Conservation (phyloP, 2,113 vertebrate genomes). For the Strix uralensis region DNA sequence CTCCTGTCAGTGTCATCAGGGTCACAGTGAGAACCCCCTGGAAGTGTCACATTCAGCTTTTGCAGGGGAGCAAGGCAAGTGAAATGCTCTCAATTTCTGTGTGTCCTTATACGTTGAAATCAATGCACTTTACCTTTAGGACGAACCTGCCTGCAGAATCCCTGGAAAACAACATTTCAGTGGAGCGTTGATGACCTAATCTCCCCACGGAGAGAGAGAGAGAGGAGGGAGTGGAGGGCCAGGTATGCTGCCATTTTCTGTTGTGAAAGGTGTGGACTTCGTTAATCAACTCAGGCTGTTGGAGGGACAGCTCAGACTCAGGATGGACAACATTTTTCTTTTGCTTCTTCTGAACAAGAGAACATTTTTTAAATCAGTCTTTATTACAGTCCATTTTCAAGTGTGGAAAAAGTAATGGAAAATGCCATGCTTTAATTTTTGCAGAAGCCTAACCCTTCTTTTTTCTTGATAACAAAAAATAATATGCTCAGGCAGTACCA, state of each 20-base stretch:
- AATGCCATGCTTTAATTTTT: not conserved
- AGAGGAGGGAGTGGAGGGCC: not conserved
- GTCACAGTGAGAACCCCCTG: not conserved
- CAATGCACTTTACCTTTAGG: not conserved
- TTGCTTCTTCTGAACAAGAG: not conserved
- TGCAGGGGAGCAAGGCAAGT: not conserved
- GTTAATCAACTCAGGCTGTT: not conserved
- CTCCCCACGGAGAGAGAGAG: not conserved
- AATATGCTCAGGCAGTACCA: not conserved
- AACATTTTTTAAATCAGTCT: accelerated
- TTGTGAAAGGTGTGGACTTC: not conserved
- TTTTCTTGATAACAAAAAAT: not conserved
- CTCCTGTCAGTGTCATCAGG: not conserved
- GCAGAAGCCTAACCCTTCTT: not conserved
- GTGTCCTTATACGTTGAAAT: not conserved
- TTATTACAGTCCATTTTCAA: not conserved
- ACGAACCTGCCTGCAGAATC: not conserved
- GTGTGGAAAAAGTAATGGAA: not conserved
- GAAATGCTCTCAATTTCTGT: accelerated
- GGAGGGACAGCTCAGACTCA: not conserved
- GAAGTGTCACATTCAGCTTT: not conserved
- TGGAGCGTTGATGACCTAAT: not conserved
- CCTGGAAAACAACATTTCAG: constrained; percentile 9
- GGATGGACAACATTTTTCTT: not conserved
- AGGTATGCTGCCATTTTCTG: not conserved